A percentile compares a stretch with the other conserved stretches of the same genome.
These are phyloP conservation scores for Apostichopus californicus DNA, from an alignment of 35 echinoderm and acorn worm species.

Conservation along the genomic window DNA sequence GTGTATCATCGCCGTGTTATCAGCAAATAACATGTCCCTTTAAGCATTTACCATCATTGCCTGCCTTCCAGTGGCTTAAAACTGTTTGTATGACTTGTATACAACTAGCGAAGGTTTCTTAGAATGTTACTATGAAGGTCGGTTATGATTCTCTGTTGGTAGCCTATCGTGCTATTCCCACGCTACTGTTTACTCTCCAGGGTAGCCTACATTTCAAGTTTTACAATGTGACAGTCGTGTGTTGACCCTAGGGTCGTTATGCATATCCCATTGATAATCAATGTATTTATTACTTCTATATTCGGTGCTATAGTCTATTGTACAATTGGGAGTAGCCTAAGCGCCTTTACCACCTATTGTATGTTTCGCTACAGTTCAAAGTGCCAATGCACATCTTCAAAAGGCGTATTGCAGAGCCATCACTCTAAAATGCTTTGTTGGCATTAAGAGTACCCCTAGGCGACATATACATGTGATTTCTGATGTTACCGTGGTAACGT, in stretches of 20 bases:
- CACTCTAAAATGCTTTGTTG: slow-evolving; percentile 36
- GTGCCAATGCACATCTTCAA: slow-evolving; percentile 24
- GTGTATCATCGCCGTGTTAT: no score
- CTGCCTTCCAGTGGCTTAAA: no score
- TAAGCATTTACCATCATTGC: no score
- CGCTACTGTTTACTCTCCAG: slow-evolving; percentile 38
- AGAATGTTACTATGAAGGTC: no score
- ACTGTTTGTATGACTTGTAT: no score
- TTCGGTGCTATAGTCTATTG: slow-evolving; percentile 19
- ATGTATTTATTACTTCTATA: slow-evolving; percentile 37
- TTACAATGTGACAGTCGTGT: slow-evolving; percentile 24
- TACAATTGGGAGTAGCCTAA: not conserved
- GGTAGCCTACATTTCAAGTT: slow-evolving; percentile 31
- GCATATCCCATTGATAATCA: slow-evolving; percentile 26
- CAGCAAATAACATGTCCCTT: no score
- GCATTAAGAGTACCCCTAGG: slow-evolving; percentile 10
- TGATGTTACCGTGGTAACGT: slow-evolving; percentile 32
- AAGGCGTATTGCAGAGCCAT: slow-evolving; percentile 20
- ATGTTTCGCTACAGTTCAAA: slow-evolving; percentile 36
- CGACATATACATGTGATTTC: slow-evolving; percentile 27
- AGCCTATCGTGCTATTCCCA: slow-evolving; percentile 37
- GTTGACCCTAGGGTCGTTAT: slow-evolving; percentile 38
- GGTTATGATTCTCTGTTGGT: not conserved
- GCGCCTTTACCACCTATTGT: slow-evolving; percentile 7
- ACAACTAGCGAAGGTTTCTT: no score